A percentile compares a stretch with the other conserved stretches of the same genome.
phyloP scores from a whole-genome alignment of 2,888 invertebrate genomes.

The Loripinus fragilis region DNA sequence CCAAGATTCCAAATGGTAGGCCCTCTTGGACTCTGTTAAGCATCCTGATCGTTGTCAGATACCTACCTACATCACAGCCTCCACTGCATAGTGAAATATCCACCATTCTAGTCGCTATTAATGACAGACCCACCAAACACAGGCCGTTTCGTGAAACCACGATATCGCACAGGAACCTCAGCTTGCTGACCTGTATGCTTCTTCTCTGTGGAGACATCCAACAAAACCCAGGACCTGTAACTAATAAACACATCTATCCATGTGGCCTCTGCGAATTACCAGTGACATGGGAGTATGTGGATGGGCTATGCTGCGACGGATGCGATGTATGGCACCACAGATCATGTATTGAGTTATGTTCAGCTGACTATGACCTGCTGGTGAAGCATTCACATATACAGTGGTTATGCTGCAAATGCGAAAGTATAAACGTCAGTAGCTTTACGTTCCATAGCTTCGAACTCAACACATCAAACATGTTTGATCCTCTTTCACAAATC shows the following conservation, averaged over 20 bases:
- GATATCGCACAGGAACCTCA: not conserved
- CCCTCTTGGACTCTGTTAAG: not conserved
- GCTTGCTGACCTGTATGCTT: not conserved
- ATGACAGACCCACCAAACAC: not conserved
- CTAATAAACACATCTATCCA: not conserved
- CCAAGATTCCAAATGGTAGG: too few relatives aligned
- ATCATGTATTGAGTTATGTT: constrained; percentile 23
- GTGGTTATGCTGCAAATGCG: constrained; percentile 36
- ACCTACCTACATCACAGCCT: not conserved
- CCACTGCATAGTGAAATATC: not conserved
- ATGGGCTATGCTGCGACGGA: constrained; percentile 26
- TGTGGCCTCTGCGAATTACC: constrained; percentile 35
- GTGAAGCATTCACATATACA: constrained; percentile 5
- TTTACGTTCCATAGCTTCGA: constrained; percentile 26
- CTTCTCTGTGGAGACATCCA: constrained; percentile 11
- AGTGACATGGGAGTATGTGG: constrained; percentile 26
- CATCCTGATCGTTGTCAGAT: not conserved
- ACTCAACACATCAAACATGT: constrained; percentile 20
- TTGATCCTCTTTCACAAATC: constrained; percentile 19
- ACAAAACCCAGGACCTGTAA: constrained; percentile 15
- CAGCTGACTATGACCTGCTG: not conserved
- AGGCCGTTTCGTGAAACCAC: not conserved
- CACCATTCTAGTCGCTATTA: not conserved
- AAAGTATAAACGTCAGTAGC: constrained; percentile 35
- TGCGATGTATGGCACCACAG: constrained; percentile 37